A percentile compares a stretch with the other conserved stretches of the same genome.
These are phyloP conservation scores for Mimachlamys varia DNA, from an alignment of 2,888 invertebrate species.

Conservation along the genomic window DNA sequence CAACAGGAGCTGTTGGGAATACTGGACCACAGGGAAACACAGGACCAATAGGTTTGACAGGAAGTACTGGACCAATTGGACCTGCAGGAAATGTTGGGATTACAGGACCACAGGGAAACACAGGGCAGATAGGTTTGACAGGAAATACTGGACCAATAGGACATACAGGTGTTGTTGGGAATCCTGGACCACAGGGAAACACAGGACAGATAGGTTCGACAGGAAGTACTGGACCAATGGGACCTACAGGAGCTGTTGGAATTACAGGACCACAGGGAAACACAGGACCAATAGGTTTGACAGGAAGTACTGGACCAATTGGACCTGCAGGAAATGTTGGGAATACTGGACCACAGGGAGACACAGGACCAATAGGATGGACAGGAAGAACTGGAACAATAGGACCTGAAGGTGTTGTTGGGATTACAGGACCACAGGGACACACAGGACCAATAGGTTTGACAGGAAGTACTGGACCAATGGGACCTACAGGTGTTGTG, in stretches of 20 bases:
- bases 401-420: background rate
- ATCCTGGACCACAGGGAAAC: conserved; percentile 5
- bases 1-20: background rate
- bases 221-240: background rate
- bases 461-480: conserved; percentile 14
- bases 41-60: background rate
- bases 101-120: background rate
- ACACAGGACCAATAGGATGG: background rate
- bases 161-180: background rate
- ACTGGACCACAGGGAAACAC: conserved; percentile 23
- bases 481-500: background rate
- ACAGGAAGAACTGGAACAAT: conserved; percentile 6
- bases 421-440: background rate
- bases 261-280: background rate
- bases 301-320: background rate
- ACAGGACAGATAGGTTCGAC: background rate
- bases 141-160: conserved; percentile 13
- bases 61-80: background rate
- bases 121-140: background rate
- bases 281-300: background rate
- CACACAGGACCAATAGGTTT: background rate
- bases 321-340: background rate
- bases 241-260: background rate
- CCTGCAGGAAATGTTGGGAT: background rate
- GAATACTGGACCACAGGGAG: background rate